Percentiles rank a stretch among this genome's conserved stretches.
phyloP scores from a whole-genome alignment of 2,797 vertebrate species.

The Morus bassanus region DNA sequence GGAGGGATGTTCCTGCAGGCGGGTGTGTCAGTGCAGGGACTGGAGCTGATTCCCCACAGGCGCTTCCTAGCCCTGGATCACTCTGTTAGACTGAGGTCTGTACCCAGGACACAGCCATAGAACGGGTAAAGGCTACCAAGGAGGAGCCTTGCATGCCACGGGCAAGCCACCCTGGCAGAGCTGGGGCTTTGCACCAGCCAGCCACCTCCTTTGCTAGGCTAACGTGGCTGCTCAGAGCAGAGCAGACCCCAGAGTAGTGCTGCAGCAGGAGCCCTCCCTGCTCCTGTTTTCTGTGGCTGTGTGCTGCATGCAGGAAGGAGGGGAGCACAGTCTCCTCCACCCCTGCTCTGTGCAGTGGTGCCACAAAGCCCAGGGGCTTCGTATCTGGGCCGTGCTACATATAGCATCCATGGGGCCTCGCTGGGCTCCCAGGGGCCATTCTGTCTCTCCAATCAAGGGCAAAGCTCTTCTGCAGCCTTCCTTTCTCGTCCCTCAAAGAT shows the following conservation, averaged over 20 bases:
- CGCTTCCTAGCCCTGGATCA: background rate
- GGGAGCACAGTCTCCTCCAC: slow-evolving; percentile 29
- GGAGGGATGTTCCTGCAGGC: background rate
- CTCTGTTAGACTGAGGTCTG: background rate
- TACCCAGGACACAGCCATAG: background rate
- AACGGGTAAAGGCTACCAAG: background rate
- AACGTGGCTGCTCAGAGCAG: accelerated
- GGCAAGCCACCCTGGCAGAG: background rate
- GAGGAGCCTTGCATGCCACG: background rate
- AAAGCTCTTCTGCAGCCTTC: background rate
- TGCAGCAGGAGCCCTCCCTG: slow-evolving; percentile 8
- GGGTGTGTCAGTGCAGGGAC: background rate
- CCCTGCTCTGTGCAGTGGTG: background rate
- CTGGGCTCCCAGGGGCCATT: background rate
- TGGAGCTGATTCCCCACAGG: background rate
- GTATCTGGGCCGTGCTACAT: slow-evolving; percentile 37
- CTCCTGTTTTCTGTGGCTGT: background rate
- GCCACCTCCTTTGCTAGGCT: background rate
- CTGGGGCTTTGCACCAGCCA: background rate
- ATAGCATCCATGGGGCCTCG: background rate
- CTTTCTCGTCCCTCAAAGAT: background rate
- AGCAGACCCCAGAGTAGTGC: background rate
- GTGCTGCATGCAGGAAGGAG: background rate
- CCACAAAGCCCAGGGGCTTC: slow-evolving; percentile 23
- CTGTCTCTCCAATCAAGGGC: slow-evolving; percentile 29